Evolutionary conservation across 2,888 invertebrate genomes (phyloP), one percentile per base, ranked within the genome.

Genomic region (Pheosia tremula): DNA sequence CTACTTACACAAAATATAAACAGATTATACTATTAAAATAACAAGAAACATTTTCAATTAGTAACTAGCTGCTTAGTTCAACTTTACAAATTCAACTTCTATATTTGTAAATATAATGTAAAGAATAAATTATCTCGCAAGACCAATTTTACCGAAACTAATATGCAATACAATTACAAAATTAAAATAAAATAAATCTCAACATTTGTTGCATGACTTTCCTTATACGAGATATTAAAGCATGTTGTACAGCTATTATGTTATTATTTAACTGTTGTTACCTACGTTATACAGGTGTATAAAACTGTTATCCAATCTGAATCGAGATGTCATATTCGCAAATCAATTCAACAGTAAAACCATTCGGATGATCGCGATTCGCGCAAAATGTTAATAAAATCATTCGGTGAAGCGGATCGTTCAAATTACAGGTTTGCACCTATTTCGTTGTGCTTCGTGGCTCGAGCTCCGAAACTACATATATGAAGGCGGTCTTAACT

Each of bases 311-410:
- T 36, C 52, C 10, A 39, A 38, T 36, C 13, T 5, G 39, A 45
- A 66, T 62, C 69, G 69, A 72, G 71, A 71, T 71, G 72, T 68
- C 74, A 75, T 72, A 70, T 77, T 74, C 72, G 73, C 74, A 71
- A 77, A 73, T 75, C 69, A 66, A 49, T 64, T 50, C 63, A 66
- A 61, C 71, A 68, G 62, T 79, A 79, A 81, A 82, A 81, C 77
- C 75, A 80, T 79, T 76, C 69, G 61, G 66, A 75, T 72, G 76
- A 83, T 80, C 72, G 71, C 67, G 70, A 74, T 84, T 84, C 80
- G 67, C 69, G 74, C 82, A 83, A 85, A 83, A 76, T 70, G 78
- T 75, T 82, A 79, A 81, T 85, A 84, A 84, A 84, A 78, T 78
- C 61, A 71, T 80, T 80, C 79, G 72, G 62, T 81, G 78, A 78